Evolutionary conservation across 2,888 invertebrate species (phyloP).

Genomic region (Notodonta ziczac): DNA sequence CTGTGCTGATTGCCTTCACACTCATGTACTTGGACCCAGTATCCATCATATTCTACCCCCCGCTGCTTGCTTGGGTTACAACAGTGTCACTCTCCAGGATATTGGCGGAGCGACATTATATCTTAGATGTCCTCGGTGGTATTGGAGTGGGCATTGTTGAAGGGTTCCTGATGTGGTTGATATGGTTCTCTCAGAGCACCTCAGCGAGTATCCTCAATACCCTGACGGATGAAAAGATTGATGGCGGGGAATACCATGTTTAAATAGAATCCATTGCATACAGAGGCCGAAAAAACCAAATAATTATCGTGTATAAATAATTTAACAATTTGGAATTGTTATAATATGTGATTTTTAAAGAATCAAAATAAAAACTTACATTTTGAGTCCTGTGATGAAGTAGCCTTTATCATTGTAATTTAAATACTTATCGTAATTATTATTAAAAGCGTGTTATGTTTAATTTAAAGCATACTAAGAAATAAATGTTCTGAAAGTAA

Average conservation of each 20-base stretch:
- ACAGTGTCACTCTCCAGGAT: conserved; percentile 92
- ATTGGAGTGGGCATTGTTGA: conserved; percentile 89
- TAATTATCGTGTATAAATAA: not conserved
- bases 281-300: not conserved
- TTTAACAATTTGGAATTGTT: not conserved
- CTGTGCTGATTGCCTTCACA: conserved; percentile 90
- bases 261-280: conserved; percentile 42
- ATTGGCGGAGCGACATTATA: conserved; percentile 93
- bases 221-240: conserved; percentile 87
- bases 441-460: not conserved
- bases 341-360: not conserved
- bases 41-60: conserved; percentile 84
- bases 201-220: conserved; percentile 85
- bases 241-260: conserved; percentile 89
- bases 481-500: no score
- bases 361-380: conserved; percentile 12
- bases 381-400: conserved; percentile 28
- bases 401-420: conserved; percentile 6
- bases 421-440: not conserved
- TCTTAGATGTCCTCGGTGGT: conserved; percentile 93
- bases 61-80: conserved; percentile 90
- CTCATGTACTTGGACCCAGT: conserved; percentile 87
- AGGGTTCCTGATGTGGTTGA: conserved; percentile 85
- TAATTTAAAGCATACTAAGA: conserved; percentile 5
- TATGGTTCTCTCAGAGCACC: conserved; percentile 89